Conservation (phyloP, 2,888 invertebrate species). For the Acanthococcus lagerstroemiae region DNA sequence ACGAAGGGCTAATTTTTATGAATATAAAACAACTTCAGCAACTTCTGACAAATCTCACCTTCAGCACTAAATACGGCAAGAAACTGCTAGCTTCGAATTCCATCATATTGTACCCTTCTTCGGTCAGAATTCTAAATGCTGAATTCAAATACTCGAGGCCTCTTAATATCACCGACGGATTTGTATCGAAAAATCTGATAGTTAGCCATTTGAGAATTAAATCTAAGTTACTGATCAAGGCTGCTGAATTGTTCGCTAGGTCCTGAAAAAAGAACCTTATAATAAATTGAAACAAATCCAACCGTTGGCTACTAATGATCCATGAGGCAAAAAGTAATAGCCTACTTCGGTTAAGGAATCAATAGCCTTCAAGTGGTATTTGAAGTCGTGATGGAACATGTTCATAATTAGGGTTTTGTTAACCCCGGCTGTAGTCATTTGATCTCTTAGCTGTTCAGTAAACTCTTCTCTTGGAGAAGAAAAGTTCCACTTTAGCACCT, state of each 20-base stretch:
- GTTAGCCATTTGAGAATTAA: slow-evolving; percentile 94
- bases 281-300: slow-evolving; percentile 3
- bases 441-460: slow-evolving; percentile 78
- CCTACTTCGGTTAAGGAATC: slow-evolving; percentile 67
- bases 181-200: slow-evolving; percentile 94
- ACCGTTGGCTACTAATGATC: neutral
- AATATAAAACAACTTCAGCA: no score
- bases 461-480: slow-evolving; percentile 87
- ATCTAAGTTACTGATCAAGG: slow-evolving; percentile 82
- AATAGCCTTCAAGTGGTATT: slow-evolving; percentile 89
- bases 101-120: slow-evolving; percentile 71
- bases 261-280: slow-evolving; percentile 51
- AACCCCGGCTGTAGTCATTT: slow-evolving; percentile 78
- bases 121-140: slow-evolving; percentile 70
- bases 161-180: slow-evolving; percentile 90
- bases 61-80: slow-evolving; percentile 85
- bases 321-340: neutral
- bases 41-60: no score
- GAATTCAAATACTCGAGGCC: slow-evolving; percentile 82
- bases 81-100: slow-evolving; percentile 89
- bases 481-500: slow-evolving; percentile 85
- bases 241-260: slow-evolving; percentile 62
- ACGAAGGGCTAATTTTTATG: slow-evolving; percentile 26
- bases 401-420: slow-evolving; percentile 77
- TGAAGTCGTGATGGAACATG: slow-evolving; percentile 91